Evolutionary conservation across 2,888 invertebrate species (phyloP).

Genomic region (Clivina fossor): DNA sequence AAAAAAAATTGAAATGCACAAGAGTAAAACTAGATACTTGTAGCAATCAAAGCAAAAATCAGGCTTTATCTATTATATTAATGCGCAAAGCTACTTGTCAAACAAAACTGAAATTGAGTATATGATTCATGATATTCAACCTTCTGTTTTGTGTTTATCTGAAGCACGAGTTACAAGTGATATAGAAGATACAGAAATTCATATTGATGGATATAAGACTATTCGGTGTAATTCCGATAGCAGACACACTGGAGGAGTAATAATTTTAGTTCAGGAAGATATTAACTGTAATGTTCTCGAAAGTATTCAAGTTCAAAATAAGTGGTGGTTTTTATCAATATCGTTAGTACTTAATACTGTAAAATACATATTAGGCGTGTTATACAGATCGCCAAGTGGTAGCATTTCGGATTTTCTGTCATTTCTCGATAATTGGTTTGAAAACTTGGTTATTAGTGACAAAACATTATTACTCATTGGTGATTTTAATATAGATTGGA

Average conservation of each 20-base stretch:
- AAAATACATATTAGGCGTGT: not conserved
- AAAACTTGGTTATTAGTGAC: not conserved
- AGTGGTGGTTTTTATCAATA: not conserved
- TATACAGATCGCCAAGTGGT: conserved; percentile 5
- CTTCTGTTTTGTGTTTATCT: not conserved
- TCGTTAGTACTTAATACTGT: not conserved
- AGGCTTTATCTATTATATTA: no score
- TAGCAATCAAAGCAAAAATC: no score
- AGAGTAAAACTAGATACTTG: no score
- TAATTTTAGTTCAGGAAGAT: not conserved
- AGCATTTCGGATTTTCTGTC: not conserved
- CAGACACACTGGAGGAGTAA: not conserved
- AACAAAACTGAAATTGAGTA: no score
- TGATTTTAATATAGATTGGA: conserved; percentile 6
- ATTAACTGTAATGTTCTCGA: not conserved
- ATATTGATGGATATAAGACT: not conserved
- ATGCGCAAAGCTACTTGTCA: no score
- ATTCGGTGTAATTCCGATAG: not conserved
- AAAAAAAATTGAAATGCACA: no score
- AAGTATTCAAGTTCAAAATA: not conserved
- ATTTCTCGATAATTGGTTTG: not conserved
- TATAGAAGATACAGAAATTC: not conserved
- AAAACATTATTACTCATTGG: not conserved
- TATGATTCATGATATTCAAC: no score
- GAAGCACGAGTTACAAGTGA: not conserved